phyloP scores from a whole-genome alignment of 2,888 invertebrate species.

The Neria commutata region DNA sequence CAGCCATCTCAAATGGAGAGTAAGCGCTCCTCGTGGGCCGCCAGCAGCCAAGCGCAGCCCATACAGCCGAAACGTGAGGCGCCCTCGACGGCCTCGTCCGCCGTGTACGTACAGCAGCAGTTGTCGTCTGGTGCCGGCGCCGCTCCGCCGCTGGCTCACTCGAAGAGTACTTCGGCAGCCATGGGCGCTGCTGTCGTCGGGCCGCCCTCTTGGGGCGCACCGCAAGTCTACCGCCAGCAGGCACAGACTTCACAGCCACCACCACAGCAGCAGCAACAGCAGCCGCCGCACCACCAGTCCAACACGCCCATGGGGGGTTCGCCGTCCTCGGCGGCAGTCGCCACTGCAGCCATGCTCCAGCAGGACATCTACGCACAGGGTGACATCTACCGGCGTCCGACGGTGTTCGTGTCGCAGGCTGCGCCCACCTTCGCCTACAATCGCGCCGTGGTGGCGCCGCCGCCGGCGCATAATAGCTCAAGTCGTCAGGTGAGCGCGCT shows the following conservation, averaged over 20 bases:
- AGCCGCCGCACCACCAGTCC: conserved; percentile 64
- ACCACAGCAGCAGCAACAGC: conserved; percentile 41
- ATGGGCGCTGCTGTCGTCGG: conserved; percentile 54
- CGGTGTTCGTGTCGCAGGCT: conserved; percentile 71
- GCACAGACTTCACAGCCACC: conserved; percentile 42
- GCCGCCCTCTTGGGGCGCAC: conserved; percentile 59
- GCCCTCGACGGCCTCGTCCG: conserved; percentile 50
- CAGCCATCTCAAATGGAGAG: conserved; percentile 46
- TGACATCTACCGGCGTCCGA: conserved; percentile 70
- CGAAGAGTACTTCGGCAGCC: conserved; percentile 56
- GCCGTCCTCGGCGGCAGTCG: conserved; percentile 44
- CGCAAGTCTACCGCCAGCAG: conserved; percentile 60
- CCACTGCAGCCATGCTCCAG: conserved; percentile 56
- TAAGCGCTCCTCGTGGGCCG: conserved; percentile 62
- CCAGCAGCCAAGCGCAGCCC: conserved; percentile 56
- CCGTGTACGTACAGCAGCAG: conserved; percentile 46
- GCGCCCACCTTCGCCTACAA: conserved; percentile 60
- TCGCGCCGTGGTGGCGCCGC: conserved; percentile 60
- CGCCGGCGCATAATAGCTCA: conserved; percentile 62
- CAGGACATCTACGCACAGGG: conserved; percentile 62
- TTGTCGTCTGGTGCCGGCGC: conserved; percentile 33
- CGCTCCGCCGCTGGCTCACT: conserved; percentile 62
- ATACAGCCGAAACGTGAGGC: conserved; percentile 61
- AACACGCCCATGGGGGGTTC: conserved; percentile 62
- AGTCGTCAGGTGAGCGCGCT: conserved; percentile 58